Evolutionary conservation across 2,888 invertebrate species (phyloP), one percentile per base, ranked within the genome.

Genomic region (Hirtodrosophila histrioides): DNA sequence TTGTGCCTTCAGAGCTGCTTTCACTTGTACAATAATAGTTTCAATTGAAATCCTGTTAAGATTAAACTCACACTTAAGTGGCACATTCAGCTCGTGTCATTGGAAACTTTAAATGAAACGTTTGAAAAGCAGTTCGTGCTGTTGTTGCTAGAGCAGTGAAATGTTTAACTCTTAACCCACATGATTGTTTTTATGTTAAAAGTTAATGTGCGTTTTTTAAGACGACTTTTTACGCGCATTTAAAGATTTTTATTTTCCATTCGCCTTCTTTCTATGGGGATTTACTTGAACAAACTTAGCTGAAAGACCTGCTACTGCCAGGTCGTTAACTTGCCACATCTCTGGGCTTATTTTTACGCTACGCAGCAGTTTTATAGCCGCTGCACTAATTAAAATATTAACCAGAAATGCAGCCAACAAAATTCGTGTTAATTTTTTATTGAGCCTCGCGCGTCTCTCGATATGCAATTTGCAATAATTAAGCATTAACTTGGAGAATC

Each of bases 381-480:
- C 11, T 58, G 62, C 55, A 80, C 81, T 77, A 77, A 77, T 77
- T 77, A 77, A 77, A 77, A 80, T 77, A 77, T 77, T 80, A 69
- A 72, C 62, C 78, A 61, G 78, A 79, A 86, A 71, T 75, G 63
- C 62, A 62, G 56, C 73, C 64, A 64, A 75, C 61, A 55, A 78
- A 80, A 85, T 78, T 82, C 82, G 83, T 78, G 88, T 83, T 82
- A 69, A 82, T 63, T 83, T 68, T 69, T 86, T 76, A 86, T 83
- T 66, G 61, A 41, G 39, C 3, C 45, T 12, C 5, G 10, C 4
- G 11, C 36, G 17, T 7, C n/a, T 54, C 48, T 53, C 79, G 60
- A 67, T 67, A 81, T 79, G 88, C 88, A 81, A 88, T 88, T 87
- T 88, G 88, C 88, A 83, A 88, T 88, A 82, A 88, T 88, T 82